Base-by-base conservation (phyloP, 2,797 vertebrate genomes). In the Mormyrops boulengeri region DNA sequence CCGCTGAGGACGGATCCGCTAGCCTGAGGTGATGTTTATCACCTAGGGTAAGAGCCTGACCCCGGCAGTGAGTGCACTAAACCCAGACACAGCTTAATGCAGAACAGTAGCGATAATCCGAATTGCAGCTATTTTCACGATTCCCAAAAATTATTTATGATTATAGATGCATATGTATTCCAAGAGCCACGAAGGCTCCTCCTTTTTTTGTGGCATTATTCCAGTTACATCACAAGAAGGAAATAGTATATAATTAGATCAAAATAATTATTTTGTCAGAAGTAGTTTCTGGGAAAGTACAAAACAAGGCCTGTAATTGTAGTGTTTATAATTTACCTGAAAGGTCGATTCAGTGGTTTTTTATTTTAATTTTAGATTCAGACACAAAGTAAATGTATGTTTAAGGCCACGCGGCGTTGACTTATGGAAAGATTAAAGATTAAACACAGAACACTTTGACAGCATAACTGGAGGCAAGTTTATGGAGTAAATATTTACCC, bases 171-270 rank as follows among this genome's bases (percentile, higher is more conserved):
- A 85, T 26, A 34, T 22, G 49, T 30, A 52, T 85, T 53, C 4
- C 49, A 49, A 26, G n/a, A 50, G 84, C 22, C 22, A n/a, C 30
- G 17, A 38, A 38, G 85, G 26, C 50, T 26, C 47, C 41, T 6
- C 5, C 41, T 19, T 22, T 26, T 26, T 49, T 8, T 6, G 9
- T 52, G 30, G 4, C 34, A 38, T 50, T 66, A 50, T 38, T 30
- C 44, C 26, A 47, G 22, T 77, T 22, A 53, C 7, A 86, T 73
- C 47, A 53, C 49, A 52, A 41, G 44, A 55, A 86, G 14, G 34
- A 14, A 73, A 73, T 87, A 87, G 73, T 47, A 6, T 89, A 26
- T 73, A 89, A 89, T 89, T 87, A 89, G 4, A 69, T 89, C 55
- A 41, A 60, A 88, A 38, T 89, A 52, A 87, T 87, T 73, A 26